Evolutionary conservation across 2,888 invertebrate species (phyloP).

Genomic region (Chrysina gloriosa): DNA sequence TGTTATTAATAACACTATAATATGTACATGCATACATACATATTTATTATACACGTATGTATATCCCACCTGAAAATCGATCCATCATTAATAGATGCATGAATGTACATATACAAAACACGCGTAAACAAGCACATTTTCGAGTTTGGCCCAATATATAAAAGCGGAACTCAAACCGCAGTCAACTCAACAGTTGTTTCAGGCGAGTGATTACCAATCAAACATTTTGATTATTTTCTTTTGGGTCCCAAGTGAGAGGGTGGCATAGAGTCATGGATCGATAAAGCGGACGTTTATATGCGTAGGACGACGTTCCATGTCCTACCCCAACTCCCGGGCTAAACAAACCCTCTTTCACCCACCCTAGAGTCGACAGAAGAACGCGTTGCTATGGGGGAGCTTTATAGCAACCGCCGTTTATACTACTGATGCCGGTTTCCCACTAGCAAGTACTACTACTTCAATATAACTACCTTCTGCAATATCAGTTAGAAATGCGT

Average conservation of each 20-base stretch:
- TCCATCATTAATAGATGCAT: neutral
- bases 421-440: conserved; percentile 30
- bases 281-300: conserved; percentile 55
- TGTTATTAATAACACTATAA: too few species aligned
- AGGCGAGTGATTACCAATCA: conserved; percentile 29
- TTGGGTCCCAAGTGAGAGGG: conserved; percentile 15
- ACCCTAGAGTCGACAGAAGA: conserved; percentile 48
- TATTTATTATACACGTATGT: neutral
- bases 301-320: conserved; percentile 56
- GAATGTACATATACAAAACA: neutral
- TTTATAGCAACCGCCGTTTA: conserved; percentile 54
- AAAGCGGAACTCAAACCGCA: conserved; percentile 31
- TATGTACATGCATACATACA: neutral
- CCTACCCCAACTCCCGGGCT: conserved; percentile 60
- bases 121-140: conserved; percentile 24
- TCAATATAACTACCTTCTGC: conserved; percentile 14
- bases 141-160: neutral
- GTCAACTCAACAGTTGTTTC: conserved; percentile 36
- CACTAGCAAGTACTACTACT: conserved; percentile 2
- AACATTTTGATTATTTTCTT: conserved; percentile 35
- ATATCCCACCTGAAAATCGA: neutral
- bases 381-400: conserved; percentile 58
- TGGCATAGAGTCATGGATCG: conserved; percentile 47
- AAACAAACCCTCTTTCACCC: conserved; percentile 56
- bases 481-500: conserved; percentile 37